A percentile compares a stretch with the other conserved stretches of the same genome.
Evolutionary conservation across 2,797 vertebrate genomes (phyloP).

Genomic region (Etheostoma nigrum): DNA sequence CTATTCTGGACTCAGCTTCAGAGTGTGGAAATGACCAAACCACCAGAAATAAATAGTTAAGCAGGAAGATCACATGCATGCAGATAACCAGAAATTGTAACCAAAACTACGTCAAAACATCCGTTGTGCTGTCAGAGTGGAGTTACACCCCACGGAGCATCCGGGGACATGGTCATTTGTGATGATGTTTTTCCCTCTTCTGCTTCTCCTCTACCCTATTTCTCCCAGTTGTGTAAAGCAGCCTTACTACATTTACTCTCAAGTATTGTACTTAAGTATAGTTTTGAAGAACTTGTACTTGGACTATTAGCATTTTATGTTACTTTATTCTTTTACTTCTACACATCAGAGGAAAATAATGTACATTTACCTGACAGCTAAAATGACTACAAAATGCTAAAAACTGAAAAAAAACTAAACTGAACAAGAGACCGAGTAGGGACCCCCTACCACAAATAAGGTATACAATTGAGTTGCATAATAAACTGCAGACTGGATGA

Average conservation of each 20-base stretch:
- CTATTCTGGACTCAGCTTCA: too few species aligned
- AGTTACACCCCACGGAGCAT: background rate
- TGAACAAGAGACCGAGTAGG: too few species aligned
- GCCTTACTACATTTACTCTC: background rate
- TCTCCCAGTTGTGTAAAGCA: background rate
- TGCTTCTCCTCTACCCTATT: background rate
- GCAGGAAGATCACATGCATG: conserved; percentile 49
- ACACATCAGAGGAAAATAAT: background rate
- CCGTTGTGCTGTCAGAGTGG: background rate
- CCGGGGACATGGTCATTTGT: background rate
- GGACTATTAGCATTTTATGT: background rate
- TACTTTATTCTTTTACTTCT: background rate
- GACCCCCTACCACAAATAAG: too few species aligned
- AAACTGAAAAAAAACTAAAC: too few species aligned
- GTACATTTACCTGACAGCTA: background rate
- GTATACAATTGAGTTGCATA: too few species aligned
- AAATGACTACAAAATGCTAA: too few species aligned
- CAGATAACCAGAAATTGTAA: conserved; percentile 12
- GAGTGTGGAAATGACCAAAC: conserved; percentile 26
- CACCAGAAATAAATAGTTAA: conserved; percentile 45
- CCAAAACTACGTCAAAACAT: background rate
- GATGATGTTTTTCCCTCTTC: background rate
- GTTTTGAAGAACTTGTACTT: background rate
- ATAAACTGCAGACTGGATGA: too few species aligned
- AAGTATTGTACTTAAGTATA: background rate